Evolutionary conservation across 2,888 invertebrate genomes (phyloP).

Genomic region (Sialis fuliginosa): DNA sequence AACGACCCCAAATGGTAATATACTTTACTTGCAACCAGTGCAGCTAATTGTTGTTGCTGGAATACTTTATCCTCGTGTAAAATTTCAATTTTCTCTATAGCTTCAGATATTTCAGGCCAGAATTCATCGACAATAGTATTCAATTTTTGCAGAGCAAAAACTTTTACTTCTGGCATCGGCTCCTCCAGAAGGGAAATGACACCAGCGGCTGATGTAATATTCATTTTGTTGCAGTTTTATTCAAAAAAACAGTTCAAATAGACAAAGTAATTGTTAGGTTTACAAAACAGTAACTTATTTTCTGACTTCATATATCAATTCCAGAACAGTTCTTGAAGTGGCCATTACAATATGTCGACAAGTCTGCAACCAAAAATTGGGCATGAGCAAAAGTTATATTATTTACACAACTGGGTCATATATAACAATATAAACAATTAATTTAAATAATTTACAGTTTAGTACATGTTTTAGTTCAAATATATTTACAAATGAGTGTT

Average conservation of each 20-base stretch:
- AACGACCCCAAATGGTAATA: constrained; percentile 96
- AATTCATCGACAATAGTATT: constrained; percentile 92
- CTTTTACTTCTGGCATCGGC: constrained; percentile 80
- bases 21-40: constrained; percentile 94
- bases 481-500: too few relatives aligned
- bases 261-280: too few relatives aligned
- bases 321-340: too few relatives aligned
- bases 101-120: constrained; percentile 98
- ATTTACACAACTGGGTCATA: too few relatives aligned
- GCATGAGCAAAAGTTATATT: too few relatives aligned
- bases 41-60: constrained; percentile 80
- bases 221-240: constrained; percentile 21
- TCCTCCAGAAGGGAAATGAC: constrained; percentile 92
- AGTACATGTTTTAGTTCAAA: too few relatives aligned
- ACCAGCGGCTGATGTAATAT: constrained; percentile 55
- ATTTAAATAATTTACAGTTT: too few relatives aligned
- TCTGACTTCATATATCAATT: too few relatives aligned
- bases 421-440: too few relatives aligned
- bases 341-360: too few relatives aligned
- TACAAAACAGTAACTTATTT: too few relatives aligned
- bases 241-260: background rate
- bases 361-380: too few relatives aligned
- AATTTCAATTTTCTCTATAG: constrained; percentile 93
- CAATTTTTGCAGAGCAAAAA: constrained; percentile 82
- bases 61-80: constrained; percentile 85